phyloP scores from a whole-genome alignment of 2,113 vertebrate species.

The Petromus typicus region DNA sequence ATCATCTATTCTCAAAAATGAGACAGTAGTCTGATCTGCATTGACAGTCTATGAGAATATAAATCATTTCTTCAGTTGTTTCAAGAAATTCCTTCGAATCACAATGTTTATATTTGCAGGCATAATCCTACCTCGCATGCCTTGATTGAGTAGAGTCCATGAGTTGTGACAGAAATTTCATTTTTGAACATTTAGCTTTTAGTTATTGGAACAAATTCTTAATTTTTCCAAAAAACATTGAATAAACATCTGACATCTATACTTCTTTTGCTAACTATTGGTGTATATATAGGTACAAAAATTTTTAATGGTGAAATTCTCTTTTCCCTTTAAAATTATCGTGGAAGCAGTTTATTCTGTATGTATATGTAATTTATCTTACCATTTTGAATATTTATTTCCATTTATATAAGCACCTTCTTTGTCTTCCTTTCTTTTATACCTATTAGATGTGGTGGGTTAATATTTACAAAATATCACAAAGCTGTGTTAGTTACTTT shows the following conservation, averaged over 20 bases:
- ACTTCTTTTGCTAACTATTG: not conserved
- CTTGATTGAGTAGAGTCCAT: not conserved
- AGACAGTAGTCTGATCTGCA: not conserved
- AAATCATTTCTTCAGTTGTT: not conserved
- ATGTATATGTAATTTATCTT: not conserved
- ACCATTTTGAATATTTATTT: constrained; percentile 21
- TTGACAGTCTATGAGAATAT: not conserved
- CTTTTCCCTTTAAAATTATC: not conserved
- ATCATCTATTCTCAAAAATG: not conserved
- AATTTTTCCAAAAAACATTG: not conserved
- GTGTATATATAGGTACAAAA: not conserved
- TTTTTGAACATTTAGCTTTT: constrained; percentile 32
- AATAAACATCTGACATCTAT: constrained; percentile 1
- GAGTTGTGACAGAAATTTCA: not conserved
- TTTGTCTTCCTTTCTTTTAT: constrained; percentile 32
- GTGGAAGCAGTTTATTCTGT: constrained; percentile 18
- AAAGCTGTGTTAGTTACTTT: not conserved
- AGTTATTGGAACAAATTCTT: constrained; percentile 1
- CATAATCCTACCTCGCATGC: not conserved
- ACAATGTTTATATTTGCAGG: not conserved
- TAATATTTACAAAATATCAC: not conserved
- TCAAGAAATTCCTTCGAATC: not conserved
- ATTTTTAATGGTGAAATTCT: constrained; percentile 33
- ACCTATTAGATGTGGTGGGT: not conserved
- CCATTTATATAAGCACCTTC: not conserved